A percentile compares a stretch with the other conserved stretches of the same genome.
Evolutionary conservation across 2,113 vertebrate genomes (phyloP).

Genomic region (Dasypus novemcinctus): DNA sequence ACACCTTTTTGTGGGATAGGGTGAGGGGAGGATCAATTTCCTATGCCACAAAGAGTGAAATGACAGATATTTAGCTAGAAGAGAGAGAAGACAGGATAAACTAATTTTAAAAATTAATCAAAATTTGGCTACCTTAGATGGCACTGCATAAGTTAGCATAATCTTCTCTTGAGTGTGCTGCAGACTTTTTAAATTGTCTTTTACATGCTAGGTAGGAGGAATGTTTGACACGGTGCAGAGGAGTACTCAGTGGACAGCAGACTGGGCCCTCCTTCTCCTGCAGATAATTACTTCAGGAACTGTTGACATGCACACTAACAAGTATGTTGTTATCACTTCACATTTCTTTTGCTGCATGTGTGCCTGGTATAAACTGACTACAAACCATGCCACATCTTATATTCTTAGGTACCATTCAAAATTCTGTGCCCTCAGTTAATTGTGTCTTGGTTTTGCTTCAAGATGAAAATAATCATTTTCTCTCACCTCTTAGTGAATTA

Average conservation of each 20-base stretch:
- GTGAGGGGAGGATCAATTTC: too few species aligned
- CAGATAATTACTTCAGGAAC: slow-evolving; percentile 85
- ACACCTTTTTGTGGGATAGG: too few species aligned
- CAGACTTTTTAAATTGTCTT: background rate
- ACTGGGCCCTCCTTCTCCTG: slow-evolving; percentile 86
- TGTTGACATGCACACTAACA: slow-evolving; percentile 84
- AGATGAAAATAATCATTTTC: background rate
- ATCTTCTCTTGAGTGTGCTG: background rate
- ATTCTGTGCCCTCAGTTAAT: background rate
- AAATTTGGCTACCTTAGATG: background rate
- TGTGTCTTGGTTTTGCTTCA: background rate
- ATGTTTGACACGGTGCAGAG: slow-evolving; percentile 85
- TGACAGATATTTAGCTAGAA: background rate
- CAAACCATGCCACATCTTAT: background rate
- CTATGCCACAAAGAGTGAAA: rapidly evolving
- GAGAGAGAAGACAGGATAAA: background rate
- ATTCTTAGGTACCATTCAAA: background rate
- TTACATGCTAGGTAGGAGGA: slow-evolving; percentile 81
- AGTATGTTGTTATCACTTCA: background rate
- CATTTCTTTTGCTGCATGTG: rapidly evolving
- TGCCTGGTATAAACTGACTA: background rate
- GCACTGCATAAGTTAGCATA: rapidly evolving
- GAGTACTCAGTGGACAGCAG: slow-evolving; percentile 83
- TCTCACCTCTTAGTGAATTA: slow-evolving; percentile 76
- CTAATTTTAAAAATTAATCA: background rate